Evolutionary conservation across 2,888 invertebrate genomes (phyloP), one percentile per base, ranked within the genome.

Genomic region (Phengaris alcon): DNA sequence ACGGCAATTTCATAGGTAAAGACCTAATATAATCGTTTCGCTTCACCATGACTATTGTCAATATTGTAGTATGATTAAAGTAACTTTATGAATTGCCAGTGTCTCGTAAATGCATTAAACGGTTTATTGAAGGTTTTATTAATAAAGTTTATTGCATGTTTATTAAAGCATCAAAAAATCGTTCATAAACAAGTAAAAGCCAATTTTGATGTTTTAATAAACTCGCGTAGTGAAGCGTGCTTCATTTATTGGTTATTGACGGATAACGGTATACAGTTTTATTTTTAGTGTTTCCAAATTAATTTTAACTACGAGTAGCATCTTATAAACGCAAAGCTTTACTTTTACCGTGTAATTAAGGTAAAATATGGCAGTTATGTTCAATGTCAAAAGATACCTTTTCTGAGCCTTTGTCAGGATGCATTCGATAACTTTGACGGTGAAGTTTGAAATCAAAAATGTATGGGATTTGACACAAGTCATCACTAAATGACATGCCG

Each of bases 151-250:
- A 72, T 72, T 54, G 72, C 52, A 52, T 35, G 72, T 54, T 54
- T 72, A 72, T 72, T 72, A 72, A 54, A 54, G 15, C 15, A 35
- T 48, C 69, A 70, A 70, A 70, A 52, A 72, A 54, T 54, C 72
- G 72, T 35, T 54, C 22, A 35, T 22, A 70, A 51, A 22, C 48
- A 51, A 22, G 51, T 22, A 70, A 70, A 70, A 70, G 51, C 52
- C 70, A 70, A 70, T 70, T 70, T 52, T 51, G 51, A 48, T 51
- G 70, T 51, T 51, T 70, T 70, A 70, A 70, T 70, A 70, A 70
- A 51, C 22, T 51, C 52, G 6, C 51, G 51, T 52, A 52, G 51
- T 70, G 52, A 10, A 70, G 51, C 70, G 35, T 44, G 64, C 64
- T 64, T 64, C 64, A 64, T 44, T 64, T 64, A 64, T 64, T 64